These are phyloP conservation scores for Tuta absoluta DNA, from an alignment of 2,888 invertebrate species.

Conservation along the genomic window DNA sequence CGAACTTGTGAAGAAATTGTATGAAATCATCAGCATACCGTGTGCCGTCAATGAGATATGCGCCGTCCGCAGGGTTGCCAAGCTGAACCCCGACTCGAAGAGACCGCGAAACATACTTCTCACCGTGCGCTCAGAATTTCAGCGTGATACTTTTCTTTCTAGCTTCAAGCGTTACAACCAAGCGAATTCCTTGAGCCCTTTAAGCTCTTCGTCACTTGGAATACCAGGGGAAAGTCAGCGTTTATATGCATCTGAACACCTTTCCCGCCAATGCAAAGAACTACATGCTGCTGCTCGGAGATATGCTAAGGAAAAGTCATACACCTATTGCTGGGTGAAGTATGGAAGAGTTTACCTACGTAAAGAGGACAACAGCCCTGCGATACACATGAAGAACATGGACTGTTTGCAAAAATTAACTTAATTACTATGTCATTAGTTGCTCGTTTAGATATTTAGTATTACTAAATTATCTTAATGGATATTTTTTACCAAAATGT, in stretches of 20 bases:
- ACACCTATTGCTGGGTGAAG: constrained; percentile 1
- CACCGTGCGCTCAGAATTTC: background rate
- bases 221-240: background rate
- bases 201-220: background rate
- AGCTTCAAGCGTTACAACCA: background rate
- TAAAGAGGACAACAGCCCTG: background rate
- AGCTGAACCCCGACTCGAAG: background rate
- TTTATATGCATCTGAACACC: background rate
- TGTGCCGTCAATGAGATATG: background rate
- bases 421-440: background rate
- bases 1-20: background rate
- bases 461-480: background rate
- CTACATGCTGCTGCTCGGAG: background rate
- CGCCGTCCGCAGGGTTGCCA: background rate
- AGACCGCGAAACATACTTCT: background rate
- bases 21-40: background rate
- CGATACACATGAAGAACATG: background rate
- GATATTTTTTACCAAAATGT: constrained; percentile 21
- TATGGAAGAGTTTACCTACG: constrained; percentile 4
- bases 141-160: background rate
- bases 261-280: background rate
- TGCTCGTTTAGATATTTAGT: background rate
- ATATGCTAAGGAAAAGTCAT: background rate
- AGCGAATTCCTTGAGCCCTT: background rate
- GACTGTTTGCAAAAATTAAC: background rate